Evolutionary conservation across 2,113 vertebrate species (phyloP), one percentile per base, ranked within the genome.

Genomic region (Fulmarus glacialis): DNA sequence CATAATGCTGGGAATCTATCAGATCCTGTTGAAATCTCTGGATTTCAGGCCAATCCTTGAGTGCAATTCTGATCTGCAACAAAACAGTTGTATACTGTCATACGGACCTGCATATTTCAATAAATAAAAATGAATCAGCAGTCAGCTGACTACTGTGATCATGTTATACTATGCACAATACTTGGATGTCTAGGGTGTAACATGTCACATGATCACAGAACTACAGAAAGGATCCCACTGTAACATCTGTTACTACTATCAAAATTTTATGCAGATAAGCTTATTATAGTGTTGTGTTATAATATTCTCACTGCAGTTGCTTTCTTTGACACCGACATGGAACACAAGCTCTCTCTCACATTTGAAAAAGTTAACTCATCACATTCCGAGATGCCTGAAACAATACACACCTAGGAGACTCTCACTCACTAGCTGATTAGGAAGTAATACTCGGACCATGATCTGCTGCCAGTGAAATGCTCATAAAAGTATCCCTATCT

Each of bases 41-140:
- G 73, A 99, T 94, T 63, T 99, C 98, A 48, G 98, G 93, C 99
- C 99, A 99, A 83, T 99, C 99, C 94, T 99, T 99, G 94, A 99
- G 96, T 0, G 99, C 98, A 2, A 99, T 78, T 78, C 98, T 98
- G 91, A 99, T 99, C 99, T 99, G 96, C 58, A 97, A 93, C 15
- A 59, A 6, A 82, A 14, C 6, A 66, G 50, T 7, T 47, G n/a
- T 15, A 32, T 2, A 15, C 6, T 62, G 52, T 52, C 63, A 84
- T 5, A 82, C 3, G 2, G 2, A 23, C 32, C 29, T 15, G 40
- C 11, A 5, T 3, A 45, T 36, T 68, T 83, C 78, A 84, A 45
- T 30, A 52, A 67, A 80, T 1, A 50, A 34, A 75, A 48, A 64
- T 40, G 1, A 63, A 52, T 60, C 42, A 42, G 42, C 15, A 42